These are phyloP conservation scores for Cebus imitator DNA, from an alignment of 2,113 vertebrate genomes.

Conservation along the genomic window DNA sequence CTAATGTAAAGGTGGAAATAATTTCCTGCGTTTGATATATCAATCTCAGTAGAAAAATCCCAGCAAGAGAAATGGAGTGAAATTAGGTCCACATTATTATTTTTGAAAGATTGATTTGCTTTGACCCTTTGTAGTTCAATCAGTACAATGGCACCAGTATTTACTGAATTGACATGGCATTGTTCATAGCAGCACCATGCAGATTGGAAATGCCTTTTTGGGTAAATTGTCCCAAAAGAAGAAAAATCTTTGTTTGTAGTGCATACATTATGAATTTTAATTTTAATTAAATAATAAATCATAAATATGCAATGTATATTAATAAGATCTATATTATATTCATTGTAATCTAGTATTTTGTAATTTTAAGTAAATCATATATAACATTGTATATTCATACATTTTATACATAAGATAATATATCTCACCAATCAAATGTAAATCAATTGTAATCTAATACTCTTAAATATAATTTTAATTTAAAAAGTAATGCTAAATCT, in stretches of 20 bases:
- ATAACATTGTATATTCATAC: neutral
- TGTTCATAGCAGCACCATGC: neutral
- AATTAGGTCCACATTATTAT: conserved; percentile 38
- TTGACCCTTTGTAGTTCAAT: neutral
- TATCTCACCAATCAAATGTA: neutral
- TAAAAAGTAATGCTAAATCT: neutral
- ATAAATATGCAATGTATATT: neutral
- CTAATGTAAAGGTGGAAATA: conserved; percentile 60
- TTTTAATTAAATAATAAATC: neutral
- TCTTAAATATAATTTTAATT: conserved; percentile 13
- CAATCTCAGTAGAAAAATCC: conserved; percentile 42
- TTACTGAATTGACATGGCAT: neutral
- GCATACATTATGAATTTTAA: neutral
- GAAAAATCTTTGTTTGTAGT: conserved; percentile 7
- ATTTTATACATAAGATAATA: neutral
- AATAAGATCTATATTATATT: neutral
- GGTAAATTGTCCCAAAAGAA: neutral
- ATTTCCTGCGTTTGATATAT: conserved; percentile 60
- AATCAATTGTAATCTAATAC: neutral
- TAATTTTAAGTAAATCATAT: neutral
- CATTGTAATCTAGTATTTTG: neutral
- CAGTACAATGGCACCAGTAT: neutral
- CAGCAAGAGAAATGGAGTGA: conserved; percentile 54
- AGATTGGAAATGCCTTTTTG: neutral
- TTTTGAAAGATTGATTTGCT: conserved; percentile 56